These are phyloP conservation scores for Synanthedon formicaeformis DNA, from an alignment of 2,888 invertebrate species.

Conservation along the genomic window DNA sequence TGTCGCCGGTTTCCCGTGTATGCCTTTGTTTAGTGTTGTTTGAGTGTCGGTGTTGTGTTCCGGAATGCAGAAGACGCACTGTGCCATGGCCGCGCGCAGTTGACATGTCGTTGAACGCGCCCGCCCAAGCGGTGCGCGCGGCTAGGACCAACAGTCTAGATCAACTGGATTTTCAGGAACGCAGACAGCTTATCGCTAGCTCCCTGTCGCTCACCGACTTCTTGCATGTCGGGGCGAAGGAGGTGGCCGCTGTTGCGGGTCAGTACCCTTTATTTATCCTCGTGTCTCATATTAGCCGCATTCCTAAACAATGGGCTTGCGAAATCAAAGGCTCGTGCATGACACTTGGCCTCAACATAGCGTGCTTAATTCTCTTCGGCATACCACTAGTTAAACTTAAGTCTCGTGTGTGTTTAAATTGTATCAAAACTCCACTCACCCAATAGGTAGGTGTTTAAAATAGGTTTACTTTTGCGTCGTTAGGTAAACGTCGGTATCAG, in stretches of 20 bases:
- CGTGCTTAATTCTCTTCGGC: background rate
- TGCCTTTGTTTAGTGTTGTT: constrained; percentile 51
- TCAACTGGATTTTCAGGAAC: constrained; percentile 92
- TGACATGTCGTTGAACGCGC: constrained; percentile 69
- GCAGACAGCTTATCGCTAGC: constrained; percentile 88
- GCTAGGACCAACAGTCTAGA: constrained; percentile 85
- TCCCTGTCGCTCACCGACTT: constrained; percentile 89
- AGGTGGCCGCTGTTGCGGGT: constrained; percentile 67
- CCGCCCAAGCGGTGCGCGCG: constrained; percentile 66
- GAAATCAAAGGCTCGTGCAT: constrained; percentile 39
- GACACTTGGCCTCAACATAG: constrained; percentile 17
- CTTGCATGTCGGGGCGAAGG: constrained; percentile 77
- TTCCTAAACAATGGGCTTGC: constrained; percentile 54
- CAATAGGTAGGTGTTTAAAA: too few species aligned
- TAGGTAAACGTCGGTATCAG: too few species aligned
- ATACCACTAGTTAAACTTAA: too few species aligned
- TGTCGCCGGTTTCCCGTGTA: constrained; percentile 39
- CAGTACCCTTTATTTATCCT: constrained; percentile 26
- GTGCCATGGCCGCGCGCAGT: constrained; percentile 58
- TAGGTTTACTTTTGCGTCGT: too few species aligned
- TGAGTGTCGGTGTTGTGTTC: constrained; percentile 3
- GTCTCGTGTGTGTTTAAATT: too few species aligned
- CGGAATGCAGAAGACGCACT: constrained; percentile 35
- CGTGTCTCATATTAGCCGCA: constrained; percentile 29
- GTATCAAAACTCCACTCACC: too few species aligned